These are phyloP conservation scores for Rhineura floridana DNA, from an alignment of 2,113 vertebrate genomes.

Conservation along the genomic window DNA sequence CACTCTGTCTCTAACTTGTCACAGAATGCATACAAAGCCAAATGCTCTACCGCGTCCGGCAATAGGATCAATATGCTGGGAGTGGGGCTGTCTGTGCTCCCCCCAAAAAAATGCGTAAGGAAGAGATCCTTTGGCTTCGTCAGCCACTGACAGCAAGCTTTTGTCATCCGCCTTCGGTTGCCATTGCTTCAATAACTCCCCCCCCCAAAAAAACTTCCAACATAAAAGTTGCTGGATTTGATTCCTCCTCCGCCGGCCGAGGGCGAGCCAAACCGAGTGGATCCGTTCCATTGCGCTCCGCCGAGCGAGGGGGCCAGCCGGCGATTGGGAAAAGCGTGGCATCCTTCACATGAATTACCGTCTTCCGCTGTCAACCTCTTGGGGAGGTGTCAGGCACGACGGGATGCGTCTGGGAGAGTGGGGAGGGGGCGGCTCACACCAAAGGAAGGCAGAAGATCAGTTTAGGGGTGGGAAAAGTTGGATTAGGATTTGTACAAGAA, in stretches of 20 bases:
- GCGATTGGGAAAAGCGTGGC: slow-evolving; percentile 75
- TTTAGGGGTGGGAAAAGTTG: slow-evolving; percentile 33
- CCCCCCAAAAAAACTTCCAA: slow-evolving; percentile 65
- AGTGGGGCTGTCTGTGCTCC: neutral
- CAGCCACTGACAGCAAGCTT: slow-evolving; percentile 26
- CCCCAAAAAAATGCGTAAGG: slow-evolving; percentile 15
- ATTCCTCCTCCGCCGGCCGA: slow-evolving; percentile 51
- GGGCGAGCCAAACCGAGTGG: slow-evolving; percentile 66
- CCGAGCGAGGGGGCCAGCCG: slow-evolving; percentile 68
- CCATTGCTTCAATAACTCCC: slow-evolving; percentile 65
- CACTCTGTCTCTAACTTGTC: slow-evolving; percentile 56
- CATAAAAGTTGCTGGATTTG: slow-evolving; percentile 70
- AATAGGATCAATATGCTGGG: slow-evolving; percentile 31
- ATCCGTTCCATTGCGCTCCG: slow-evolving; percentile 57
- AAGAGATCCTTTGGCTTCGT: slow-evolving; percentile 50
- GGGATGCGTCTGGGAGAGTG: slow-evolving; percentile 41
- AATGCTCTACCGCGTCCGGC: slow-evolving; percentile 34
- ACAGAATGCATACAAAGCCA: slow-evolving; percentile 46
- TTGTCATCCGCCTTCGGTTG: slow-evolving; percentile 63
- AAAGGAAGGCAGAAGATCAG: slow-evolving; percentile 20
- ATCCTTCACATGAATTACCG: slow-evolving; percentile 75
- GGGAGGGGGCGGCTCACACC: slow-evolving; percentile 8
- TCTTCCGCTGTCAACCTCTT: slow-evolving; percentile 60
- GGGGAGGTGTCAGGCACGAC: slow-evolving; percentile 56
- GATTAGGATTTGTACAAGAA: slow-evolving; percentile 38